Evolutionary conservation across 2,888 invertebrate species (phyloP).

Genomic region (Carcina quercana): DNA sequence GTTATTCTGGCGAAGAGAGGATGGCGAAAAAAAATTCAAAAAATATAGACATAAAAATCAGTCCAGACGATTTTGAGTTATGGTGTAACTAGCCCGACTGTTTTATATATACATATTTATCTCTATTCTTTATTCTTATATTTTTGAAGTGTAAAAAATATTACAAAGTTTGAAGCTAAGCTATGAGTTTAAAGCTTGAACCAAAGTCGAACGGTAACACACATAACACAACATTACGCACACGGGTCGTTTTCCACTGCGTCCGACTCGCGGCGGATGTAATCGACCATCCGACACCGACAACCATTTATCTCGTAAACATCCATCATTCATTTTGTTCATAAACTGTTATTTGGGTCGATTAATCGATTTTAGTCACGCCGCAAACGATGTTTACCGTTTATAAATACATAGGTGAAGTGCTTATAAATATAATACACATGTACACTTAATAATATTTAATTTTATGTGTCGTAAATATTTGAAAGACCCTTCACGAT

Average conservation of each 20-base stretch:
- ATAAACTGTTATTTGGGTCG: conserved; percentile 11
- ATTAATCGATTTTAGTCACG: conserved; percentile 13
- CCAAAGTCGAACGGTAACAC: conserved; percentile 37
- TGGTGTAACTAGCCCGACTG: too few species aligned
- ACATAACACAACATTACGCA: conserved; percentile 27
- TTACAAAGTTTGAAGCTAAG: not conserved
- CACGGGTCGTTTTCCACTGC: conserved; percentile 26
- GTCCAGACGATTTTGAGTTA: too few species aligned
- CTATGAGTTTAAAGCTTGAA: conserved; percentile 20
- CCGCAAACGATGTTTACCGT: conserved; percentile 9
- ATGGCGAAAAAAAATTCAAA: too few species aligned
- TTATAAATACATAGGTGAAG: conserved; percentile 13
- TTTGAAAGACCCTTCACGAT: conserved; percentile 6
- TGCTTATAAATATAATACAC: too few species aligned
- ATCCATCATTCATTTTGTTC: conserved; percentile 11
- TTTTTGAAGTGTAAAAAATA: too few species aligned
- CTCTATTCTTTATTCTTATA: too few species aligned
- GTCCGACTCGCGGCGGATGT: conserved; percentile 37
- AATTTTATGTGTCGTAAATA: conserved; percentile 6
- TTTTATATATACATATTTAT: too few species aligned
- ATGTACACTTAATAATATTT: too few species aligned
- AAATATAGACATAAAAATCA: too few species aligned
- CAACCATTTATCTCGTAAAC: conserved; percentile 12
- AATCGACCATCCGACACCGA: conserved; percentile 20
- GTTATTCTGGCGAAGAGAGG: too few species aligned